Conservation (phyloP, 2,888 invertebrate genomes). For the Tinea pellionella region DNA sequence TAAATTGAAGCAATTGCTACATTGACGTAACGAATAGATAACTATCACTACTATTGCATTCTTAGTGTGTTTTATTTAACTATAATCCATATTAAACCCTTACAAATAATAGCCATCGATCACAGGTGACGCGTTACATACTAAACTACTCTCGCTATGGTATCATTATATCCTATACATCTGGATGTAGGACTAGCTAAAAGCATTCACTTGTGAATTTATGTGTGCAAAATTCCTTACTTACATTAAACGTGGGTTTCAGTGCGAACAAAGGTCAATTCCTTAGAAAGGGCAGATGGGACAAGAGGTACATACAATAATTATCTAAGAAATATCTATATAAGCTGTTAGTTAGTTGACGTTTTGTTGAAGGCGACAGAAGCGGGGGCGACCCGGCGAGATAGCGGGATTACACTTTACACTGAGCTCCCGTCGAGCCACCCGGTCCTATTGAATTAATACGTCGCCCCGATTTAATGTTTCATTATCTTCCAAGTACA, state of each 20-base stretch:
- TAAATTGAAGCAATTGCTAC: slow-evolving; percentile 56
- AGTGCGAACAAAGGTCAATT: slow-evolving; percentile 17
- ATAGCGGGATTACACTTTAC: slow-evolving; percentile 22
- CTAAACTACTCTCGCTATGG: background rate
- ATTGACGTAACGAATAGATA: background rate
- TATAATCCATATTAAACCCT: no score
- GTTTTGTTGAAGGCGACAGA: background rate
- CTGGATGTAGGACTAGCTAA: slow-evolving; percentile 15
- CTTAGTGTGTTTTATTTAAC: no score
- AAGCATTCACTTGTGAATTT: background rate
- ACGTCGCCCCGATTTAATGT: slow-evolving; percentile 16
- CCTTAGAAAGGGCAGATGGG: slow-evolving; percentile 14
- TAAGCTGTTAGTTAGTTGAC: background rate
- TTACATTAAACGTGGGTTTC: background rate
- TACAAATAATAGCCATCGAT: background rate
- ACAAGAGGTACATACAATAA: slow-evolving; percentile 13
- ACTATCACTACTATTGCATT: background rate
- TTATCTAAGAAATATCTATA: slow-evolving; percentile 16
- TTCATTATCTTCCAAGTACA: background rate
- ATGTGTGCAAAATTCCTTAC: background rate
- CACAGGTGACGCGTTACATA: background rate
- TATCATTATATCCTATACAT: background rate
- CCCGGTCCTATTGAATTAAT: slow-evolving; percentile 22
- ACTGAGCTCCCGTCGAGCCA: slow-evolving; percentile 16
- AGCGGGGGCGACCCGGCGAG: slow-evolving; percentile 17